Conservation (phyloP, 2,888 invertebrate species). For the Pediacus dermestoides region DNA sequence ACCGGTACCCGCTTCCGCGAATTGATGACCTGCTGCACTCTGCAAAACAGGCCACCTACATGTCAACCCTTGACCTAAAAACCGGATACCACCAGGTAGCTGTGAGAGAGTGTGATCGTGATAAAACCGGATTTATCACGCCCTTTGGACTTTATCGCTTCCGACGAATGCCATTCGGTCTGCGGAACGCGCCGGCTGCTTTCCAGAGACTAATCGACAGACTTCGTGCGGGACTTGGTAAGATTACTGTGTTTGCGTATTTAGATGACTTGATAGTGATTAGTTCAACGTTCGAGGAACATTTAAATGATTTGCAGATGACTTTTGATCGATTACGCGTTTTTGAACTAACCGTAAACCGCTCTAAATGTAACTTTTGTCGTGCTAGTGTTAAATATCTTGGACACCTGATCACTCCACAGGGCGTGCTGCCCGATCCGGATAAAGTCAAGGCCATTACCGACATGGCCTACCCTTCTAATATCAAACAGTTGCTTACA, state of each 20-base stretch:
- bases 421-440: conserved; percentile 21
- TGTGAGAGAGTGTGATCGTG: conserved; percentile 11
- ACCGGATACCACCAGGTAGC: conserved; percentile 11
- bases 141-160: conserved; percentile 34
- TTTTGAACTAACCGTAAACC: conserved; percentile 23
- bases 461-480: conserved; percentile 14
- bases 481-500: conserved; percentile 22
- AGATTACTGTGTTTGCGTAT: conserved; percentile 25
- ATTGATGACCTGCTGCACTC: conserved; percentile 26
- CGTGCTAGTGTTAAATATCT: conserved; percentile 21
- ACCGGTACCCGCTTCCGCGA: conserved; percentile 25
- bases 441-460: conserved; percentile 25
- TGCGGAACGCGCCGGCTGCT: conserved; percentile 29
- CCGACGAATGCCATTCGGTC: conserved; percentile 27
- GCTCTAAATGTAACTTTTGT: conserved; percentile 27
- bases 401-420: conserved; percentile 23
- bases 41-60: conserved; percentile 12
- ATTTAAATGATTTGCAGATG: conserved; percentile 20
- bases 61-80: conserved; percentile 17
- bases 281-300: conserved; percentile 22
- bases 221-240: conserved; percentile 22
- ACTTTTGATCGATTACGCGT: conserved; percentile 20
- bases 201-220: conserved; percentile 31
- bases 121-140: conserved; percentile 21
- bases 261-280: conserved; percentile 32